Conservation (phyloP, 2,888 invertebrate genomes). For the Cerastis leucographa region DNA sequence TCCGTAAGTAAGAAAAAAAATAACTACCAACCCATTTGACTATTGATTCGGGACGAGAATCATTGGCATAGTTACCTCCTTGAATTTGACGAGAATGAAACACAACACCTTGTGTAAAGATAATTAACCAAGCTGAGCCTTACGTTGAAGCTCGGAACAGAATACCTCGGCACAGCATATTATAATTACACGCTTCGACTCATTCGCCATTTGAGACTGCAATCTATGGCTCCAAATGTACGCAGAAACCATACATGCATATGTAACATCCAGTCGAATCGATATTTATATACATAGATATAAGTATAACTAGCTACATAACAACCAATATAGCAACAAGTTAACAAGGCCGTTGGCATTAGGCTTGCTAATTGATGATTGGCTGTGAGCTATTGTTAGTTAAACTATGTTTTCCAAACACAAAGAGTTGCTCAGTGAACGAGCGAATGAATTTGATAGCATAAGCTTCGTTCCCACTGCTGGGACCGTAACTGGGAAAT, state of each 20-base stretch:
- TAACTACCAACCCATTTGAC: too few relatives aligned
- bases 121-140: slow-evolving; percentile 29
- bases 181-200: slow-evolving; percentile 45
- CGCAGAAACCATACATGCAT: slow-evolving; percentile 30
- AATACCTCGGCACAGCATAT: slow-evolving; percentile 23
- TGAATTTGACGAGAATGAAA: too few relatives aligned
- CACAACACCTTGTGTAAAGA: slow-evolving; percentile 18
- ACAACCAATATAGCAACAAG: slow-evolving; percentile 35
- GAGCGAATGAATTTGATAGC: slow-evolving; percentile 8
- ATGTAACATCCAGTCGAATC: slow-evolving; percentile 27
- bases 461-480: not conserved
- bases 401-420: slow-evolving; percentile 24
- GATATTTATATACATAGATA: slow-evolving; percentile 30
- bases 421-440: not conserved
- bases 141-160: slow-evolving; percentile 4
- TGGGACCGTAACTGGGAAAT: not conserved
- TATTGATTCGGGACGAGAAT: too few relatives aligned
- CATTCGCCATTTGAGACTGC: slow-evolving; percentile 25
- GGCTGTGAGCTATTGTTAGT: slow-evolving; percentile 29
- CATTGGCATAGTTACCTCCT: too few relatives aligned
- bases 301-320: slow-evolving; percentile 26
- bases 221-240: slow-evolving; percentile 30
- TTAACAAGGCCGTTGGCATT: slow-evolving; percentile 45
- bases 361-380: slow-evolving; percentile 53
- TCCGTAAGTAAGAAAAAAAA: too few relatives aligned